Conservation (phyloP, 2,113 vertebrate species). For the Protomyctophum bolini region DNA sequence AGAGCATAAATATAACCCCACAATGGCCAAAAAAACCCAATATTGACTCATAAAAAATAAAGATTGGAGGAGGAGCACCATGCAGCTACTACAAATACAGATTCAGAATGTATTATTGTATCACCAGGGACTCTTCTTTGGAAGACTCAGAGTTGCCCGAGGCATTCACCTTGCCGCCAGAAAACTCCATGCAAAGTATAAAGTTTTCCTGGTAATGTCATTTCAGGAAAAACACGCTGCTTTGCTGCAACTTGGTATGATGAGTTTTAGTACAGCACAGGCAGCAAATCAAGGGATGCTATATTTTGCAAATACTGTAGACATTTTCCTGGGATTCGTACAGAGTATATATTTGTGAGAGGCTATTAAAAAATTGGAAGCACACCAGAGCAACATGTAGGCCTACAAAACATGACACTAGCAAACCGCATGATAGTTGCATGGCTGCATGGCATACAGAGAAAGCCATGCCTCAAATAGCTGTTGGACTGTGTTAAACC, state of each 20-base stretch:
- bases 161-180: neutral
- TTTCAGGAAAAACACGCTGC: neutral
- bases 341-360: neutral
- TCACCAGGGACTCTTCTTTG: too few species aligned
- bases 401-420: constrained; percentile 7
- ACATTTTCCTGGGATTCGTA: neutral
- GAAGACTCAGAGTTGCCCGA: neutral
- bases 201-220: neutral
- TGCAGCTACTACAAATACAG: neutral
- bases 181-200: neutral
- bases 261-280: neutral
- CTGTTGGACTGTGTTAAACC: neutral
- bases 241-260: neutral
- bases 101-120: neutral
- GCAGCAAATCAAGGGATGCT: neutral
- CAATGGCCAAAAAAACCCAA: neutral
- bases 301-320: constrained; percentile 2
- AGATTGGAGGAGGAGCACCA: neutral
- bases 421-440: constrained; percentile 9
- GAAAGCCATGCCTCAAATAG: neutral
- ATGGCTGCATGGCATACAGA: constrained; percentile 8
- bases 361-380: constrained; percentile 7
- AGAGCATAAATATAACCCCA: neutral
- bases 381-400: constrained; percentile 1
- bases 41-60: neutral